Percentiles rank a stretch among this genome's conserved stretches.
phyloP scores from a whole-genome alignment of 2,797 vertebrate genomes.

The Thamnophis elegans region DNA sequence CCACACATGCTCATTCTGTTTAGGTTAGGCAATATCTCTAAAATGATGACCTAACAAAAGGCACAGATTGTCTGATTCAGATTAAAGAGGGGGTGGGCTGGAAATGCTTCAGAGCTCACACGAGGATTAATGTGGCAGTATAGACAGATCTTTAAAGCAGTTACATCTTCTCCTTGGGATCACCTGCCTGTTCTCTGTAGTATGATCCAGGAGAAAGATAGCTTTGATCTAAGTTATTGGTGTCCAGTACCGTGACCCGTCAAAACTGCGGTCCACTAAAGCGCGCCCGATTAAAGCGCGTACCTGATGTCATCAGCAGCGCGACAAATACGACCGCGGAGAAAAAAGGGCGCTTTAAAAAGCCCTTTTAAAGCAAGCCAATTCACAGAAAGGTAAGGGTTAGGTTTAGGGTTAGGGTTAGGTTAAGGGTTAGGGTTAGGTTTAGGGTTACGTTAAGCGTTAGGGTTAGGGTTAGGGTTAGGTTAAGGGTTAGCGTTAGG shows the following conservation, averaged over 20 bases:
- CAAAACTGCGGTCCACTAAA: too few species aligned
- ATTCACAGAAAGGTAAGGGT: too few species aligned
- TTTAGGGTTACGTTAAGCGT: too few species aligned
- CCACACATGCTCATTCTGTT: not conserved
- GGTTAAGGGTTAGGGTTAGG: too few species aligned
- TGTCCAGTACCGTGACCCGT: not conserved
- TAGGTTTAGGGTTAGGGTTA: too few species aligned
- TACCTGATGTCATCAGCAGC: too few species aligned
- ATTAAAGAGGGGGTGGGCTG: not conserved
- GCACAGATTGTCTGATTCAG: not conserved
- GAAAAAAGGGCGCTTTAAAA: too few species aligned
- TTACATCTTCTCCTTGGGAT: not conserved
- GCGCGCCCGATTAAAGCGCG: too few species aligned
- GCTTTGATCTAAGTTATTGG: not conserved
- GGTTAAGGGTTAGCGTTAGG: too few species aligned
- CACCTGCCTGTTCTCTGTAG: not conserved
- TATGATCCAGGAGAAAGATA: not conserved
- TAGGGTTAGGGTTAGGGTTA: too few species aligned
- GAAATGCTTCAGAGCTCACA: not conserved
- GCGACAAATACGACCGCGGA: too few species aligned
- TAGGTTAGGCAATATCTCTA: not conserved
- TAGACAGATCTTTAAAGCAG: not conserved
- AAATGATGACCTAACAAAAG: not conserved
- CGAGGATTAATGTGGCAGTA: not conserved
- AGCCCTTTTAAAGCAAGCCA: too few species aligned